Percentiles rank a stretch among this genome's conserved stretches.
These are phyloP conservation scores for Isoperla grammatica DNA, from an alignment of 2,888 invertebrate species.

Conservation along the genomic window DNA sequence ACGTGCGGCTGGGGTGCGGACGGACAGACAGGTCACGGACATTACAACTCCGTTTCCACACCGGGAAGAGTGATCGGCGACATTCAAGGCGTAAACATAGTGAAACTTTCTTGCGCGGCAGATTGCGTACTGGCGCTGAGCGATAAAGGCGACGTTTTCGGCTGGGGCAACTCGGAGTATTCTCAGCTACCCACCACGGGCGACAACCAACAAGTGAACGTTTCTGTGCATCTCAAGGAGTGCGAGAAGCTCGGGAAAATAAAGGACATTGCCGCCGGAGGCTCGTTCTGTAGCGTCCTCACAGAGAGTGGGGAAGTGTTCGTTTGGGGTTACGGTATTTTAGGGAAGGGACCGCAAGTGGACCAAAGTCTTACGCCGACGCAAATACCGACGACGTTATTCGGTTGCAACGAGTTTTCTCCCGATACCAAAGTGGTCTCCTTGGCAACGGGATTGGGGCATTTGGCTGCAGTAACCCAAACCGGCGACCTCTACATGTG, in stretches of 20 bases:
- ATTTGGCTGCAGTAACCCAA: conserved; percentile 76
- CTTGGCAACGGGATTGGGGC: conserved; percentile 66
- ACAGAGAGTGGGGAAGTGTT: conserved; percentile 81
- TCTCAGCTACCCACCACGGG: conserved; percentile 63
- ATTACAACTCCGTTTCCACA: conserved; percentile 49
- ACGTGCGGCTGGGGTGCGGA: conserved; percentile 93
- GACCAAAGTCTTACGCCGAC: conserved; percentile 61
- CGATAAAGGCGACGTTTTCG: conserved; percentile 86
- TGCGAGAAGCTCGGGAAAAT: conserved; percentile 67
- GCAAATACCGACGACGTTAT: conserved; percentile 70
- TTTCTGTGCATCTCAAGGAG: conserved; percentile 59
- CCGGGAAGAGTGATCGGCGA: conserved; percentile 70
- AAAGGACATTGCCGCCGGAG: conserved; percentile 74
- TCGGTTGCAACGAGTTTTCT: conserved; percentile 80
- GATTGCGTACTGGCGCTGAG: conserved; percentile 88
- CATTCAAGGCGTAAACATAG: conserved; percentile 71
- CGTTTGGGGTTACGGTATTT: conserved; percentile 90
- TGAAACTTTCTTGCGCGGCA: conserved; percentile 70
- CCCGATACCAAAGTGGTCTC: conserved; percentile 58
- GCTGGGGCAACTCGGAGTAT: conserved; percentile 97
- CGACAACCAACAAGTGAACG: conserved; percentile 62
- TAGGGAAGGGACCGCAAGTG: conserved; percentile 82
- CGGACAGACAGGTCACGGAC: conserved; percentile 85
- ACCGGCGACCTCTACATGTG: conserved; percentile 83
- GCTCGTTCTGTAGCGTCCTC: conserved; percentile 76